phyloP scores from a whole-genome alignment of 2,888 invertebrate genomes.

The Trachelus iudaicus region DNA sequence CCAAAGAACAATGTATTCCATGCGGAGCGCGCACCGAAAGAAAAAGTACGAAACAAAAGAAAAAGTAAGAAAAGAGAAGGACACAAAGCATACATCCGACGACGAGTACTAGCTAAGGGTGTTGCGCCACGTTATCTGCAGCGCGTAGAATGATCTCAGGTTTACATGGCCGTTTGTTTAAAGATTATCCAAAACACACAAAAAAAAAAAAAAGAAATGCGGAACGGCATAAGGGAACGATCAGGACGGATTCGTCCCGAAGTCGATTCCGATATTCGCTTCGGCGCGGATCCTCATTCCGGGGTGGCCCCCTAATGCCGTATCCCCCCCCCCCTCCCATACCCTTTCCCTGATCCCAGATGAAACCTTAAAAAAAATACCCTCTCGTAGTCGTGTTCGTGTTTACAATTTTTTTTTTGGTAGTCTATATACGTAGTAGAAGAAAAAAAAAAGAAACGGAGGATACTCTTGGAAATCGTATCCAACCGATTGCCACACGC shows the following conservation, averaged over 20 bases:
- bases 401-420: slow-evolving; percentile 43
- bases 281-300: neutral
- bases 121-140: slow-evolving; percentile 62
- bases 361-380: slow-evolving; percentile 32
- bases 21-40: neutral
- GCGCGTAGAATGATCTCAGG: slow-evolving; percentile 45
- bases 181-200: slow-evolving; percentile 32
- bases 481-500: slow-evolving; percentile 25
- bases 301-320: neutral
- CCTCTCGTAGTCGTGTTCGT: slow-evolving; percentile 57
- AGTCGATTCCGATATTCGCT: neutral
- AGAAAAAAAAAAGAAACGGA: slow-evolving; percentile 29
- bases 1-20: neutral
- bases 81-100: neutral
- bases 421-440: slow-evolving; percentile 40
- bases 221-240: slow-evolving; percentile 26
- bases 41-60: no score
- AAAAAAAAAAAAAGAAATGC: slow-evolving; percentile 33
- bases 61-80: neutral
- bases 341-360: neutral
- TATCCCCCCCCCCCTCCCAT: neutral
- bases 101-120: slow-evolving; percentile 36
- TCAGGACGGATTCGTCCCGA: neutral
- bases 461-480: slow-evolving; percentile 42
- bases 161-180: slow-evolving; percentile 11